Percentiles rank a stretch among this genome's conserved stretches.
Evolutionary conservation across 2,888 invertebrate genomes (phyloP).

Genomic region (Malthinus seriepunctatus): DNA sequence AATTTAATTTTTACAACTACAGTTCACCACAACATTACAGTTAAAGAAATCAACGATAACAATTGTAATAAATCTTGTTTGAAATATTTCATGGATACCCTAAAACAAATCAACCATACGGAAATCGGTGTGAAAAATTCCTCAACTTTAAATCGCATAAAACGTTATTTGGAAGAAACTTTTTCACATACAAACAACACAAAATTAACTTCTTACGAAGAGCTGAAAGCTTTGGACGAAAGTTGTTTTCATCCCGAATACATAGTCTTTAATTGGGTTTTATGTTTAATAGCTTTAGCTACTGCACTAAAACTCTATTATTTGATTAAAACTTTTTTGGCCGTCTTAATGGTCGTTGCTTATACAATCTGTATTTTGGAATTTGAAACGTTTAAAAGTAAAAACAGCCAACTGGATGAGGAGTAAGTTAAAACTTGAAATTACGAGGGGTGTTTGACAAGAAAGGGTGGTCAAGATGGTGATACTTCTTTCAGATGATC

Average conservation of each 20-base stretch:
- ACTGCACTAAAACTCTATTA: slow-evolving; percentile 91
- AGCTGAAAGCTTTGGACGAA: too few species aligned
- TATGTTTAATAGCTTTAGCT: slow-evolving; percentile 88
- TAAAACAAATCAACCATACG: slow-evolving; percentile 4
- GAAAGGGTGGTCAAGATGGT: too few species aligned
- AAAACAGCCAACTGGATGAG: slow-evolving; percentile 22
- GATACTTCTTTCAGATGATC: too few species aligned
- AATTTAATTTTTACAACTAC: slow-evolving; percentile 55
- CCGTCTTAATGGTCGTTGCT: slow-evolving; percentile 73
- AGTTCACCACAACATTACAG: slow-evolving; percentile 55
- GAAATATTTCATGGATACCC: slow-evolving; percentile 12
- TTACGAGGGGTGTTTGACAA: neutral
- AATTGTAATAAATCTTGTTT: slow-evolving; percentile 24
- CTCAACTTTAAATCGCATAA: neutral
- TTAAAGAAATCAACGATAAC: slow-evolving; percentile 38
- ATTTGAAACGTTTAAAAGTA: slow-evolving; percentile 33
- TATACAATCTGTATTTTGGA: slow-evolving; percentile 73
- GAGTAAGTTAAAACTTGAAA: neutral
- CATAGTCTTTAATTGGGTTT: slow-evolving; percentile 90
- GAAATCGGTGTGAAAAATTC: neutral
- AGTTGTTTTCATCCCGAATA: slow-evolving; percentile 77
- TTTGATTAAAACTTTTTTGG: slow-evolving; percentile 79
- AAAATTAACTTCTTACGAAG: neutral
- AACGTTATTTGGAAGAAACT: neutral
- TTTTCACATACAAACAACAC: neutral